phyloP scores from a whole-genome alignment of 2,888 invertebrate genomes.

The Hypomecis atomaria region DNA sequence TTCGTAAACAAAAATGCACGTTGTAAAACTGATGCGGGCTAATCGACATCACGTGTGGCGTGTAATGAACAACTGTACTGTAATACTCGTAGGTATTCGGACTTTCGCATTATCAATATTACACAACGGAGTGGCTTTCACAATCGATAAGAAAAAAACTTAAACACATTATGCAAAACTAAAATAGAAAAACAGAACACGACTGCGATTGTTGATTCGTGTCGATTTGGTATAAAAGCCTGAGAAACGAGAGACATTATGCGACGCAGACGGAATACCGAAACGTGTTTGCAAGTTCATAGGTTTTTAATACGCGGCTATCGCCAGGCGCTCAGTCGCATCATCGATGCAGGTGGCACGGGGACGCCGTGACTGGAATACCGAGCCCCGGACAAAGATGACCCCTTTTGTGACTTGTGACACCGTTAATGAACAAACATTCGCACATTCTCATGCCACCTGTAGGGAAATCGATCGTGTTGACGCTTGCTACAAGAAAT shows the following conservation, averaged over 20 bases:
- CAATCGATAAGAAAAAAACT: constrained; percentile 18
- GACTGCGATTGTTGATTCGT: constrained; percentile 40
- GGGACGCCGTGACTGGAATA: constrained; percentile 74
- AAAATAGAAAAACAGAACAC: constrained; percentile 28
- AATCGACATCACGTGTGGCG: constrained; percentile 65
- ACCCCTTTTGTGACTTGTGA: constrained; percentile 58
- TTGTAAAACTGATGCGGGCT: constrained; percentile 66
- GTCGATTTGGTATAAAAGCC: constrained; percentile 40
- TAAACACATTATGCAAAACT: constrained; percentile 17
- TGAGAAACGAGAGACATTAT: constrained; percentile 43
- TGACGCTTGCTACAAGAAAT: constrained; percentile 59
- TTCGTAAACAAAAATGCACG: constrained; percentile 60
- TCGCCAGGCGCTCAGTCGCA: constrained; percentile 64
- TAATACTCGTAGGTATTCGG: constrained; percentile 55
- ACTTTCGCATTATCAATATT: constrained; percentile 47
- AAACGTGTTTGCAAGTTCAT: constrained; percentile 58
- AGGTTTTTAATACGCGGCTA: constrained; percentile 56
- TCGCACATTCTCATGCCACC: constrained; percentile 46
- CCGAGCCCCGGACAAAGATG: constrained; percentile 69
- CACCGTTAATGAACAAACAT: constrained; percentile 51
- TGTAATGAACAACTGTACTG: constrained; percentile 55
- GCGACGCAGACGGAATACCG: constrained; percentile 38
- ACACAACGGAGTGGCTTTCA: constrained; percentile 32
- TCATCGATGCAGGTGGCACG: constrained; percentile 75
- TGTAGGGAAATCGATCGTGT: constrained; percentile 53